phyloP scores from a whole-genome alignment of 2,797 vertebrate species.

The Rhabdomys pumilio region DNA sequence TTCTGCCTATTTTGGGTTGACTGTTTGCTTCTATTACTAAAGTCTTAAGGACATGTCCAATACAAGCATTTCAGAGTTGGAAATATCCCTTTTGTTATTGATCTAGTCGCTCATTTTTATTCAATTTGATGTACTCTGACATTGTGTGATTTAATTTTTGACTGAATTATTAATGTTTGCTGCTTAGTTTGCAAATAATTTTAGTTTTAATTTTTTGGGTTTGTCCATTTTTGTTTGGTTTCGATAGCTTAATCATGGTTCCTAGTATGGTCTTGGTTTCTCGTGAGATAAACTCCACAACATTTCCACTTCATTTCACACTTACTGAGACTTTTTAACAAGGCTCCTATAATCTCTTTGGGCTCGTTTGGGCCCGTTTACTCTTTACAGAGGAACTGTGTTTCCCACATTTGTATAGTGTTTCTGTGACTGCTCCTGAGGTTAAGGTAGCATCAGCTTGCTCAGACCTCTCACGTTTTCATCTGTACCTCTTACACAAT shows the following conservation, averaged over 20 bases:
- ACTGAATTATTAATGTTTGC: not conserved
- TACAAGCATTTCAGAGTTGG: not conserved
- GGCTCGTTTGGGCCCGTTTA: not conserved
- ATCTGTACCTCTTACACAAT: not conserved
- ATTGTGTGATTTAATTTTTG: not conserved
- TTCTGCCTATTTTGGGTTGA: not conserved
- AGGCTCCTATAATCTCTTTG: not conserved
- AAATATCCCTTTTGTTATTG: not conserved
- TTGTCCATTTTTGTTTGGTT: not conserved
- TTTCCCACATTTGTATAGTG: not conserved
- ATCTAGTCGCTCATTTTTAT: not conserved
- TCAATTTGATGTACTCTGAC: conserved; percentile 18
- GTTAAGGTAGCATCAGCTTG: not conserved
- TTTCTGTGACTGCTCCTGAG: not conserved
- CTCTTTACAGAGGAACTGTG: not conserved
- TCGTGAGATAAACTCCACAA: not conserved
- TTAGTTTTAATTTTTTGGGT: not conserved
- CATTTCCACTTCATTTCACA: not conserved
- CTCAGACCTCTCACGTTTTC: not conserved
- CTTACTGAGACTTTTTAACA: not conserved
- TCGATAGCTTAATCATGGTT: conserved; percentile 10
- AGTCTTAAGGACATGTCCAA: not conserved
- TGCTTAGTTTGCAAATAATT: conserved; percentile 14
- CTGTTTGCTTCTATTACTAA: not conserved
- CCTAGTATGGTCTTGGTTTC: not conserved